phyloP scores from a whole-genome alignment of 2,888 invertebrate genomes.

The Drosophila borealis region DNA sequence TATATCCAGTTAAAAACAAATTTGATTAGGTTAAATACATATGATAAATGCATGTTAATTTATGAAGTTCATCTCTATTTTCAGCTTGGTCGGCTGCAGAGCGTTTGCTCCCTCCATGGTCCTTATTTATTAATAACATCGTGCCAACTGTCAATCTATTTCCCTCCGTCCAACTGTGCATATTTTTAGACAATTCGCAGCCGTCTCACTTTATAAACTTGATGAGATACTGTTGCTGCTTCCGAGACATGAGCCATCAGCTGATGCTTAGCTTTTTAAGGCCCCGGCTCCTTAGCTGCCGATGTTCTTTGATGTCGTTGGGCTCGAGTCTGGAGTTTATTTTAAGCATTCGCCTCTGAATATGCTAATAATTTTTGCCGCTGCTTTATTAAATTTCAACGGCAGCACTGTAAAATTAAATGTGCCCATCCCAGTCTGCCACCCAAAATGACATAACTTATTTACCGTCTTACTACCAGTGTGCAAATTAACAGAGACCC shows the following conservation, averaged over 20 bases:
- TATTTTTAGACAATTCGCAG: conserved; percentile 56
- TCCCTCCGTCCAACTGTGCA: conserved; percentile 17
- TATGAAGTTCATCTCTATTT: no score
- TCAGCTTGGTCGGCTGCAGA: conserved; percentile 39
- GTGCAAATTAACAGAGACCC: conserved; percentile 64
- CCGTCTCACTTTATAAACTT: conserved; percentile 52
- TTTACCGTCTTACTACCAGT: conserved; percentile 52
- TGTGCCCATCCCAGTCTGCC: conserved; percentile 10
- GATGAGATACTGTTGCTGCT: conserved; percentile 26
- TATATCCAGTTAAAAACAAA: no score
- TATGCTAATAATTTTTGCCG: conserved; percentile 75
- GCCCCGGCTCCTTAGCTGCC: conserved; percentile 19
- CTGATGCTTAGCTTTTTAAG: conserved; percentile 22
- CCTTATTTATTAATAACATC: conserved; percentile 36
- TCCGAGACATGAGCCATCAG: conserved; percentile 41
- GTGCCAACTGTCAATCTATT: conserved; percentile 41
- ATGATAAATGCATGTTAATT: no score
- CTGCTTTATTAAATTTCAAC: conserved; percentile 77
- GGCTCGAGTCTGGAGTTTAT: conserved; percentile 44
- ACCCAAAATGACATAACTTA: conserved; percentile 69
- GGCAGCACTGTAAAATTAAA: conserved; percentile 65
- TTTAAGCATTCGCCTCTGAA: conserved; percentile 54
- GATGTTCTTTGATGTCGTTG: conserved; percentile 35
- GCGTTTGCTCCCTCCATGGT: not conserved
- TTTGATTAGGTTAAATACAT: no score